Percentiles rank a stretch among this genome's conserved stretches.
Conservation (phyloP, 2,797 vertebrate species). For the Oryzias sinensis region DNA sequence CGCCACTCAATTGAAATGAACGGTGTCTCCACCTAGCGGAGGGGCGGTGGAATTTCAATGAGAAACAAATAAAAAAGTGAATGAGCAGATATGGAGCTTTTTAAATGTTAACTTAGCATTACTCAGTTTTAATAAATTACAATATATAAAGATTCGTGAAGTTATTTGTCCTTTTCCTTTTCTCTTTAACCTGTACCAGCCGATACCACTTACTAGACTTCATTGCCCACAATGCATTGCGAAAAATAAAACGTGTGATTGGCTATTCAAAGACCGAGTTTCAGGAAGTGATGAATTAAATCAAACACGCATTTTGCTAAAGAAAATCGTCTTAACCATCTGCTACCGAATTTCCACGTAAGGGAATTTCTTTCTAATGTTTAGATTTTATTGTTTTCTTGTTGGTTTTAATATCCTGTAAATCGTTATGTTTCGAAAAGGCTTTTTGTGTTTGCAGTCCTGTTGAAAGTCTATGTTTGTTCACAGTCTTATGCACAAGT, state of each 20-base stretch:
- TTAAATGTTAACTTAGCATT: no score
- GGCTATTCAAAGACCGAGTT: conserved; percentile 36
- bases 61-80: background rate
- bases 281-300: conserved; percentile 55
- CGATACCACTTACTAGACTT: background rate
- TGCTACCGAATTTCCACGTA: conserved; percentile 22
- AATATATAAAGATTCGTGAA: rapidly evolving
- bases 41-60: conserved; percentile 39
- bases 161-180: rapidly evolving
- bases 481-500: no score
- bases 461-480: no score
- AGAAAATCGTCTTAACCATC: conserved; percentile 38
- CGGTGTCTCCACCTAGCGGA: conserved; percentile 43
- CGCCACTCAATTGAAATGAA: conserved; percentile 12
- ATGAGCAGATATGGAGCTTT: no score
- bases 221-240: conserved; percentile 52
- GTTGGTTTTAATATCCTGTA: no score
- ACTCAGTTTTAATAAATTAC: no score
- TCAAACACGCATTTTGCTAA: conserved; percentile 52
- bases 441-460: no score
- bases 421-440: no score
- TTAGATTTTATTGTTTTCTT: no score
- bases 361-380: background rate
- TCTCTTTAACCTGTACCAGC: background rate
- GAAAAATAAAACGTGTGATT: conserved; percentile 44